Percentiles rank a stretch among this genome's conserved stretches.
These are phyloP conservation scores for Orthosia incerta DNA, from an alignment of 2,888 invertebrate species.

Conservation along the genomic window DNA sequence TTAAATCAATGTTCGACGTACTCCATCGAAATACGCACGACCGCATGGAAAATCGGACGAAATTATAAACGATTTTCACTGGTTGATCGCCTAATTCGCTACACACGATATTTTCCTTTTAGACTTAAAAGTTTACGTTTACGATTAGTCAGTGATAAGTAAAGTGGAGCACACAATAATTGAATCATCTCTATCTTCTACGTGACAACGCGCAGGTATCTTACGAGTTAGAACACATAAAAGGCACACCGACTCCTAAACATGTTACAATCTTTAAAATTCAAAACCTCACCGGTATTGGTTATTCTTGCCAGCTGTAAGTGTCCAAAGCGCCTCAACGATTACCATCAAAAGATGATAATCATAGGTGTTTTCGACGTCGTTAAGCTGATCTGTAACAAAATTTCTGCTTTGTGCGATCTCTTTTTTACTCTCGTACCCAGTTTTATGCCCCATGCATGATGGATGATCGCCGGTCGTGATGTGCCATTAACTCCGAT, in stretches of 20 bases:
- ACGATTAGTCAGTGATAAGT: conserved; percentile 27
- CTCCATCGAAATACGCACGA: conserved; percentile 15
- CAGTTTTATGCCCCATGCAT: conserved; percentile 84
- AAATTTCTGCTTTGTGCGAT: conserved; percentile 90
- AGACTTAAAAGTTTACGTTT: conserved; percentile 5
- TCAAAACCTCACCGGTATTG: conserved; percentile 88
- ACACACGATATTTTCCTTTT: conserved; percentile 7
- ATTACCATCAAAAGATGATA: conserved; percentile 91
- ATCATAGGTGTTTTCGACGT: conserved; percentile 91
- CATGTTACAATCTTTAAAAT: conserved; percentile 78
- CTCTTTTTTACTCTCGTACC: conserved; percentile 79
- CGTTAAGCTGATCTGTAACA: conserved; percentile 91
- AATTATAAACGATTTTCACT: conserved; percentile 25
- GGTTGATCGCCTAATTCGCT: conserved; percentile 22
- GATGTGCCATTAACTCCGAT: conserved; percentile 72
- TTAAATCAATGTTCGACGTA: conserved; percentile 29
- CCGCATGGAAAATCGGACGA: conserved; percentile 40
- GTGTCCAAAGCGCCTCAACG: conserved; percentile 88
- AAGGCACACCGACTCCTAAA: conserved; percentile 83
- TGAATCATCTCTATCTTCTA: conserved; percentile 26
- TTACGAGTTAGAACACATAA: conserved; percentile 74
- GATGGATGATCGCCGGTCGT: conserved; percentile 78
- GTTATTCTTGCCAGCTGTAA: conserved; percentile 86
- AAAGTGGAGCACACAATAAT: conserved; percentile 35
- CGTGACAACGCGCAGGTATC: conserved; percentile 59